Conservation (phyloP, 2,888 invertebrate genomes). For the Elgonia sp. region DNA sequence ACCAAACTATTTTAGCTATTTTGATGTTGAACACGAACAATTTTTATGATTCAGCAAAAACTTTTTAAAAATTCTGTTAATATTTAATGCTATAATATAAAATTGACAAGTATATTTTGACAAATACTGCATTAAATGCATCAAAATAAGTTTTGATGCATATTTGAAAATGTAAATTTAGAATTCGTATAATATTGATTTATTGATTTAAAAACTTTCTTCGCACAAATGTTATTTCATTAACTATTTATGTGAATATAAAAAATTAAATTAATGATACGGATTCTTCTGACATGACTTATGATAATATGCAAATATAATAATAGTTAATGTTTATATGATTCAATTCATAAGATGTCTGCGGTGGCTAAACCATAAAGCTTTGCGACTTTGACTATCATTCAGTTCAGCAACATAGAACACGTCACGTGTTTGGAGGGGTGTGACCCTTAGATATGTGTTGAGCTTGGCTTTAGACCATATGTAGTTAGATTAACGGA, state of each 20-base stretch:
- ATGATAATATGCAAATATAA: conserved; percentile 50
- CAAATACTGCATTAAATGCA: too few relatives aligned
- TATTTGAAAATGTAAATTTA: too few relatives aligned
- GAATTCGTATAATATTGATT: too few relatives aligned
- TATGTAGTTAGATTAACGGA: conserved; percentile 71
- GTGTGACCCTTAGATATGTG: conserved; percentile 62
- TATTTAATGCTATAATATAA: too few relatives aligned
- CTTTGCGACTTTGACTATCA: conserved; percentile 66
- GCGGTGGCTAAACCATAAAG: conserved; percentile 56
- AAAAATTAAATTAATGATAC: neutral
- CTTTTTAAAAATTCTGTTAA: too few relatives aligned
- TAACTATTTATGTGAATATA: neutral
- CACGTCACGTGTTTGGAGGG: conserved; percentile 56
- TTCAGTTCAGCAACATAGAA: conserved; percentile 60
- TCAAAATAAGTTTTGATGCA: too few relatives aligned
- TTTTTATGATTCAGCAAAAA: too few relatives aligned
- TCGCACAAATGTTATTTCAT: neutral
- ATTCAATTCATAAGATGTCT: conserved; percentile 58
- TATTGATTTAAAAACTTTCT: too few relatives aligned
- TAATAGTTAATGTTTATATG: conserved; percentile 31
- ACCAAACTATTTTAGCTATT: too few relatives aligned
- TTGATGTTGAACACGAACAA: too few relatives aligned
- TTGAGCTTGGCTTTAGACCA: conserved; percentile 63
- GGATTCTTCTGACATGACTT: conserved; percentile 12
- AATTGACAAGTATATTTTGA: too few relatives aligned